phyloP scores from a whole-genome alignment of 2,113 vertebrate genomes.

The Callospermophilus lateralis region DNA sequence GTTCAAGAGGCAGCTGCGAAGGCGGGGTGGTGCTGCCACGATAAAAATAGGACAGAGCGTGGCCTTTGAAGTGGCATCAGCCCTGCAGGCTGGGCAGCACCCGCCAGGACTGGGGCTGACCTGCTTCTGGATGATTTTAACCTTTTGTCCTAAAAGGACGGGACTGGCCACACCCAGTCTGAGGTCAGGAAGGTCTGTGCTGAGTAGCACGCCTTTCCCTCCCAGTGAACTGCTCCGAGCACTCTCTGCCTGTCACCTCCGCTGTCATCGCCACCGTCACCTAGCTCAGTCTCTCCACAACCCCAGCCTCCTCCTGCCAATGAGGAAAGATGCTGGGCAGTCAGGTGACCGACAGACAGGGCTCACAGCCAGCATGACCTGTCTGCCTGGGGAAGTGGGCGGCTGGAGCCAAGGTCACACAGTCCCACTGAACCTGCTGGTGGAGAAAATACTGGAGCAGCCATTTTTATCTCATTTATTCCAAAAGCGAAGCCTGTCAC shows the following conservation, averaged over 20 bases:
- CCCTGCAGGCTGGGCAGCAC: not conserved
- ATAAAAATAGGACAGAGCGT: constrained; percentile 76
- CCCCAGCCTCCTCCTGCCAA: not conserved
- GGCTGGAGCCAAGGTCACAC: not conserved
- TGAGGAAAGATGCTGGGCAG: not conserved
- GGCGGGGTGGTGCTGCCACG: constrained; percentile 23
- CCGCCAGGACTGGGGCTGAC: not conserved
- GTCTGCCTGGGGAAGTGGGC: not conserved
- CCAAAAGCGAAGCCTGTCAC: not conserved
- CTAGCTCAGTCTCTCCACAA: not conserved
- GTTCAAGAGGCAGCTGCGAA: constrained; percentile 73
- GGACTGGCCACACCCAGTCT: not conserved
- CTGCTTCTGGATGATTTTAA: not conserved
- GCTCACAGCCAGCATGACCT: not conserved
- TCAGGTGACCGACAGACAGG: no score
- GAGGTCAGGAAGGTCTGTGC: not conserved
- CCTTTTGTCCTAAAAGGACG: not conserved
- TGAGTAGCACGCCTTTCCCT: no score
- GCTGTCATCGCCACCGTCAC: not conserved
- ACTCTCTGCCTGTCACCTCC: not conserved
- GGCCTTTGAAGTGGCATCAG: constrained; percentile 75
- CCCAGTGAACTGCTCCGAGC: no score
- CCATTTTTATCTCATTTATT: not conserved
- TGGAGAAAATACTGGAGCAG: not conserved
- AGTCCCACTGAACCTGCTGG: not conserved